These are phyloP conservation scores for Paracyclopina nana DNA, from an alignment of 1,140 invertebrate genomes.

Conservation along the genomic window DNA sequence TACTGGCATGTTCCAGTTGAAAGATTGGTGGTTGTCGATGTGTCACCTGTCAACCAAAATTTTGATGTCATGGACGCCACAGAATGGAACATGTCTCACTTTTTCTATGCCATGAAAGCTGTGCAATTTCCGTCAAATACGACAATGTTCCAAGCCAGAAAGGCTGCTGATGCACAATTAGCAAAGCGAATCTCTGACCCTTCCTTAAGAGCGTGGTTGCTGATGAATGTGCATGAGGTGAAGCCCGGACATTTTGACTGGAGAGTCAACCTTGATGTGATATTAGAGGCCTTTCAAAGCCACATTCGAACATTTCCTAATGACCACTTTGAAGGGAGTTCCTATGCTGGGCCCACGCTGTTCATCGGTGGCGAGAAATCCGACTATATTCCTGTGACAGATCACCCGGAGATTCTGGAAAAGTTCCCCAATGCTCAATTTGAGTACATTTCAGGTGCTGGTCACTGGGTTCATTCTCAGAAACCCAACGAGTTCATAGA, in stretches of 20 bases:
- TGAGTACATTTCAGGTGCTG: conserved; percentile 49
- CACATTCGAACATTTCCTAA: conserved; percentile 1
- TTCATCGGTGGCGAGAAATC: conserved; percentile 10
- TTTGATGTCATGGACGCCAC: conserved; percentile 8
- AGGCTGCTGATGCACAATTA: conserved; percentile 2
- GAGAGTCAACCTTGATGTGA: conserved; percentile 12
- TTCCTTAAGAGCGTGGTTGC: conserved; percentile 1
- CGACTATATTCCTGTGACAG: conserved; percentile 4
- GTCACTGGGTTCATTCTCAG: conserved; percentile 82
- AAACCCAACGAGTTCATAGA: conserved; percentile 58
- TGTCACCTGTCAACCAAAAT: conserved; percentile 9
- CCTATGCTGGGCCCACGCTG: conserved; percentile 3
- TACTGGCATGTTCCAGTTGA: too few species aligned
- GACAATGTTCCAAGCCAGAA: conserved; percentile 1
- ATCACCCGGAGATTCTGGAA: conserved; percentile 22
- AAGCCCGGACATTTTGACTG: too few species aligned
- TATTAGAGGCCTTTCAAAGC: conserved; percentile 3
- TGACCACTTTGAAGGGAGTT: background rate
- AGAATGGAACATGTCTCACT: conserved; percentile 13
- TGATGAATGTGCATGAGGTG: conserved; percentile 9
- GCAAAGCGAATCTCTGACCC: background rate
- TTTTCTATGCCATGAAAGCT: background rate
- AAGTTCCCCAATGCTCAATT: conserved; percentile 56
- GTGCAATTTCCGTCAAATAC: background rate
- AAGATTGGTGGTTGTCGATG: background rate